Evolutionary conservation across 2,797 vertebrate genomes (phyloP).

Genomic region (Nasua narica): DNA sequence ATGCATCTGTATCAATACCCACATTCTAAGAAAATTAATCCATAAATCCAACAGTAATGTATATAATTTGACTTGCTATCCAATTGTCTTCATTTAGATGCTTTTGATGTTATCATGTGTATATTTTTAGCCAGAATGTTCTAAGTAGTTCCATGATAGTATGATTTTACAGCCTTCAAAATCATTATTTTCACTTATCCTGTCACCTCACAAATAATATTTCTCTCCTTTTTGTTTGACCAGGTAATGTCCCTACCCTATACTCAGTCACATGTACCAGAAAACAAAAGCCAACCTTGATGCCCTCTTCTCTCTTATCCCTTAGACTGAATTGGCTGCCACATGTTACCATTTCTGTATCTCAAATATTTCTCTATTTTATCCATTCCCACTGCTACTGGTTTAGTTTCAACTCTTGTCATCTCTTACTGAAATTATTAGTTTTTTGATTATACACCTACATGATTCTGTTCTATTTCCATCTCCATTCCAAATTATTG

Average conservation of each 20-base stretch:
- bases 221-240: background rate
- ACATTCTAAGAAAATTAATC: background rate
- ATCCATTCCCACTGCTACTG: background rate
- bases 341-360: background rate
- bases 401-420: background rate
- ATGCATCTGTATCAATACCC: background rate
- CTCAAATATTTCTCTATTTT: background rate
- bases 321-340: background rate
- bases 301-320: background rate
- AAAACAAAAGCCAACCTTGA: background rate
- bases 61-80: background rate
- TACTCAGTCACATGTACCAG: too few species aligned
- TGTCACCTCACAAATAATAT: background rate
- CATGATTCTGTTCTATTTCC: background rate
- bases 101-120: background rate
- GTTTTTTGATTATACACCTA: background rate
- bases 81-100: background rate
- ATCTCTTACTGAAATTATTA: background rate
- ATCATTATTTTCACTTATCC: background rate
- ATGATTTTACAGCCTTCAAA: background rate
- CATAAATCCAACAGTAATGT: background rate
- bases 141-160: too few species aligned
- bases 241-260: accelerated
- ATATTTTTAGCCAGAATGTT: background rate
- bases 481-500: background rate